Conservation (phyloP, 2,797 vertebrate species). For the Taenioides sp. region DNA sequence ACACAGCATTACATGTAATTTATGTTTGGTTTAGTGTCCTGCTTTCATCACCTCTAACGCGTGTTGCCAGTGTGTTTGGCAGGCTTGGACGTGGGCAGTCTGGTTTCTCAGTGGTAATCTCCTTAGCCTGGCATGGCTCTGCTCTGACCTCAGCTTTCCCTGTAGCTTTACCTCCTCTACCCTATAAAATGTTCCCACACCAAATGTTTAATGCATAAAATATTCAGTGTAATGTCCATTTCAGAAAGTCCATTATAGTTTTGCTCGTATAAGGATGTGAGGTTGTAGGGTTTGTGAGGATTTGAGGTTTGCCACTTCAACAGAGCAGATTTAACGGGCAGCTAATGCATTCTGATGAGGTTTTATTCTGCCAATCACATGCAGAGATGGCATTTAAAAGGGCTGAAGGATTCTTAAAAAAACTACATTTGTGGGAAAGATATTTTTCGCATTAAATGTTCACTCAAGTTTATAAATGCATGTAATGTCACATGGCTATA, state of each 20-base stretch:
- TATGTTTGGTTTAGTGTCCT: conserved; percentile 24
- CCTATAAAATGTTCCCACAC: conserved; percentile 17
- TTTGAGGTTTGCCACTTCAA: conserved; percentile 52
- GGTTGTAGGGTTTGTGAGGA: conserved; percentile 46
- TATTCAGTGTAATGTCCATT: conserved; percentile 10
- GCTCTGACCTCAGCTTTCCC: conserved; percentile 57
- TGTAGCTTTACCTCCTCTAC: conserved; percentile 49
- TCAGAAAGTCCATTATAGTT: conserved; percentile 31
- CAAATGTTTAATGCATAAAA: conserved; percentile 8
- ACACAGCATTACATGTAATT: not conserved
- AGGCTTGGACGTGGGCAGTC: conserved; percentile 42
- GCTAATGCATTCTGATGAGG: conserved; percentile 56
- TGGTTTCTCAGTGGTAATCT: conserved; percentile 66
- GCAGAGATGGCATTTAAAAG: conserved; percentile 21
- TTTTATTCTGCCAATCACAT: conserved; percentile 34
- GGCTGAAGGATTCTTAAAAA: conserved; percentile 17
- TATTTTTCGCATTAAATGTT: conserved; percentile 4
- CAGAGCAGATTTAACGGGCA: conserved; percentile 43
- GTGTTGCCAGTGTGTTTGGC: conserved; percentile 45
- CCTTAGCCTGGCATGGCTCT: conserved; percentile 72
- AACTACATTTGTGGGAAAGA: conserved; percentile 15
- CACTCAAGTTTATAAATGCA: not conserved
- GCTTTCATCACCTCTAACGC: conserved; percentile 17
- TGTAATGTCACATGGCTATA: not conserved
- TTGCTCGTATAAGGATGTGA: conserved; percentile 35